These are phyloP conservation scores for Drosophila cyrtoloma DNA, from an alignment of 2,888 invertebrate genomes.

Conservation along the genomic window DNA sequence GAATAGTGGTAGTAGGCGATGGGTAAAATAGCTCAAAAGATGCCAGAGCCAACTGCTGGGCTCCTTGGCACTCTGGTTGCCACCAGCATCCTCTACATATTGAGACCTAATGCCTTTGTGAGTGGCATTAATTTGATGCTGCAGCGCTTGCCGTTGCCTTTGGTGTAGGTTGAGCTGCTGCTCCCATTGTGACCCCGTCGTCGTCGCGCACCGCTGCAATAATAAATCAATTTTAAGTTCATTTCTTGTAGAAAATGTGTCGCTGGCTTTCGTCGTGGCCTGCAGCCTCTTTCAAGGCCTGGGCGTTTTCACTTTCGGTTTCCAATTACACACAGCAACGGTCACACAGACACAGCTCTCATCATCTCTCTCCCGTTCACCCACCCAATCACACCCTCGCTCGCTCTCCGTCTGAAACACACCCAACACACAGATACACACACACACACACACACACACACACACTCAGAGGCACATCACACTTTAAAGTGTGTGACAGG, in stretches of 20 bases:
- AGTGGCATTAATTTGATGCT: constrained; percentile 67
- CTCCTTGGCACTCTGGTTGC: constrained; percentile 25
- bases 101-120: constrained; percentile 60
- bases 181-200: constrained; percentile 13
- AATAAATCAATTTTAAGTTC: constrained; percentile 71
- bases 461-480: background rate
- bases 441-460: constrained; percentile 15
- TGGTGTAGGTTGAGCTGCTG: constrained; percentile 2
- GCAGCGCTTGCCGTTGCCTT: constrained; percentile 25
- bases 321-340: constrained; percentile 68
- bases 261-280: constrained; percentile 32
- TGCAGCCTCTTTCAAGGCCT: constrained; percentile 68
- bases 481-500: constrained; percentile 53
- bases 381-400: constrained; percentile 6
- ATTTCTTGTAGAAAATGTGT: constrained; percentile 61
- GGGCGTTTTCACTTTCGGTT: constrained; percentile 81
- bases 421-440: constrained; percentile 18
- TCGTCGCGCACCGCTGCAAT: constrained; percentile 47
- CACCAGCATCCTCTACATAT: constrained; percentile 20
- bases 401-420: constrained; percentile 12
- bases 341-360: constrained; percentile 30
- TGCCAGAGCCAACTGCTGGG: constrained; percentile 21
- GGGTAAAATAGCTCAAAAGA: constrained; percentile 22
- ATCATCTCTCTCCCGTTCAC: constrained; percentile 7
- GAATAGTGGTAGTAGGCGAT: background rate